A percentile compares a stretch with the other conserved stretches of the same genome.
phyloP scores from a whole-genome alignment of 1,140 invertebrate species.

The Oryctes rhinoceros region DNA sequence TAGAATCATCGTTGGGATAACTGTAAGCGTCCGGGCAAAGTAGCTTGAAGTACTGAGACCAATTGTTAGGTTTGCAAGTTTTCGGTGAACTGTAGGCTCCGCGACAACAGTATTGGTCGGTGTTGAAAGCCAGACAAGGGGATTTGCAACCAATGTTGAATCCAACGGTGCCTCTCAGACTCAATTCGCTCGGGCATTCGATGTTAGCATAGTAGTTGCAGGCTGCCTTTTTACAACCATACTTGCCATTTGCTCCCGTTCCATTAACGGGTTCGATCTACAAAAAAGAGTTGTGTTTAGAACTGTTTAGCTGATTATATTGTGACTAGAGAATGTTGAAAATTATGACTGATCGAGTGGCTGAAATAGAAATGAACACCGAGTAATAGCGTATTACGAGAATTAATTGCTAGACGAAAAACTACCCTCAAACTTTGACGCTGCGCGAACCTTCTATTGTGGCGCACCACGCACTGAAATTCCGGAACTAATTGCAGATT shows the following conservation, averaged over 20 bases:
- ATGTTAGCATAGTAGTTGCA: slow-evolving; percentile 54
- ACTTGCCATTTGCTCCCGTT: slow-evolving; percentile 52
- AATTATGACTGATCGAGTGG: no score
- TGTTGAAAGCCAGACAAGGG: slow-evolving; percentile 54
- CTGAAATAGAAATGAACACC: no score
- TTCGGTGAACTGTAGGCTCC: slow-evolving; percentile 56
- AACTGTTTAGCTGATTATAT: no score
- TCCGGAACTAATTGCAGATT: no score
- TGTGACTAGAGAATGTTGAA: no score
- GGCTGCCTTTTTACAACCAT: no score
- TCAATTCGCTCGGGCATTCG: slow-evolving; percentile 58
- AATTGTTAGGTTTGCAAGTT: slow-evolving; percentile 58
- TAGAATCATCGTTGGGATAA: slow-evolving; percentile 62
- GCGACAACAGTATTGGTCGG: slow-evolving; percentile 61
- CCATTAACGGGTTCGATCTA: slow-evolving; percentile 55
- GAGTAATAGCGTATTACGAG: no score
- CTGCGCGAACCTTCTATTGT: no score
- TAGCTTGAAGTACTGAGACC: slow-evolving; percentile 61
- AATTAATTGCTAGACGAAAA: no score
- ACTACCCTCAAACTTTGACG: no score
- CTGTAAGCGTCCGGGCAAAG: slow-evolving; percentile 62
- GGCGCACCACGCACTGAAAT: no score
- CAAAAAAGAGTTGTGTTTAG: background rate
- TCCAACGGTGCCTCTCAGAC: slow-evolving; percentile 52
- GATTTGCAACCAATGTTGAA: slow-evolving; percentile 59